Percentiles rank a stretch among this genome's conserved stretches.
Evolutionary conservation across 1,140 invertebrate species (phyloP).

Genomic region (Pseudoatta argentina): DNA sequence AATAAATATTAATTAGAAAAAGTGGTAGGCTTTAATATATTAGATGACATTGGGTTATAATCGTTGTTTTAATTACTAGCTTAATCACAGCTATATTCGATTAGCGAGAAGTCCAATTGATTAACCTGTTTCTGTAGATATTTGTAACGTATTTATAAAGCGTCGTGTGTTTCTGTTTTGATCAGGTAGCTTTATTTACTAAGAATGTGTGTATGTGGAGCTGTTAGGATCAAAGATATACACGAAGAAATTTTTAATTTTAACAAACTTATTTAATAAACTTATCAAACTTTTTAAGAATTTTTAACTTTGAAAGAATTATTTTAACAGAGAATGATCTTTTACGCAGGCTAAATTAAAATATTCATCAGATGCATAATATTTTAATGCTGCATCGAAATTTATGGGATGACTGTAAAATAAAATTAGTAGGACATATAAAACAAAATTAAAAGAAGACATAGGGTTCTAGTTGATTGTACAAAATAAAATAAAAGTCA

Average conservation of each 20-base stretch:
- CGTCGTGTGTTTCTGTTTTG: conserved; percentile 18
- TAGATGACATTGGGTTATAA: conserved; percentile 2
- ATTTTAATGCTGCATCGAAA: neutral
- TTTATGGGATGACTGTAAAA: neutral
- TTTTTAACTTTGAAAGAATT: neutral
- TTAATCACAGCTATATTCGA: neutral
- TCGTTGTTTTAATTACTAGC: neutral
- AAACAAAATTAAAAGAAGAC: conserved; percentile 4
- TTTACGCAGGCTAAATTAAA: neutral
- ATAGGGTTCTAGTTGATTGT: neutral
- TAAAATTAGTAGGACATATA: neutral
- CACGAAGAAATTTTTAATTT: neutral
- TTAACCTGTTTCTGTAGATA: conserved; percentile 1
- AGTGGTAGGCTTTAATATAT: conserved; percentile 10
- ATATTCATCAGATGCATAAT: neutral
- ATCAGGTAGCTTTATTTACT: neutral
- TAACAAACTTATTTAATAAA: neutral
- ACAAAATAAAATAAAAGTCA: neutral
- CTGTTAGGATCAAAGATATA: neutral
- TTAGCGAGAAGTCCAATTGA: neutral
- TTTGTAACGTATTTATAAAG: neutral
- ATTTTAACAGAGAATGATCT: neutral
- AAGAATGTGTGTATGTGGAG: neutral
- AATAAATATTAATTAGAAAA: conserved; percentile 42
- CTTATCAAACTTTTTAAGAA: neutral